Conservation (phyloP, 2,888 invertebrate genomes). For the Asteroscopus sphinx region DNA sequence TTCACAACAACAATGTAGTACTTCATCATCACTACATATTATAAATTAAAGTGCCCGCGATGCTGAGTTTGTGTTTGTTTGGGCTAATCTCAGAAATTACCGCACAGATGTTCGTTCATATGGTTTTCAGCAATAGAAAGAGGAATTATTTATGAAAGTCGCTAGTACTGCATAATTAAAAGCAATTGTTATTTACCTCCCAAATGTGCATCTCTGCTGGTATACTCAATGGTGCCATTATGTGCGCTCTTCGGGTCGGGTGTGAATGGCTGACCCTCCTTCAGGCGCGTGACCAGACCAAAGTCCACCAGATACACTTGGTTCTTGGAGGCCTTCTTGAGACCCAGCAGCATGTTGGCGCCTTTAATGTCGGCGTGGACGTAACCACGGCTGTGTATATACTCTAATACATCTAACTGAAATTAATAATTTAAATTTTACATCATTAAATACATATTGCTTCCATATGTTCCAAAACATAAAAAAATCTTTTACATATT, state of each 20-base stretch:
- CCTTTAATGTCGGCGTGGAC: slow-evolving; percentile 99
- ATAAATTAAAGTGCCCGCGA: no score
- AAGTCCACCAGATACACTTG: slow-evolving; percentile 97
- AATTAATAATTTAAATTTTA: slow-evolving; percentile 59
- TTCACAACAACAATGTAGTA: no score
- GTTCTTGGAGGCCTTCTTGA: slow-evolving; percentile 90
- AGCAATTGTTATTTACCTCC: slow-evolving; percentile 90
- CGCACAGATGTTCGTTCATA: no score
- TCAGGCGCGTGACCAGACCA: slow-evolving; percentile 95
- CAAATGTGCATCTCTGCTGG: slow-evolving; percentile 98
- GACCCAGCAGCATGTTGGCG: slow-evolving; percentile 96
- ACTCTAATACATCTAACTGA: slow-evolving; percentile 96
- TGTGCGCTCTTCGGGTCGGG: slow-evolving; percentile 97
- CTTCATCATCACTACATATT: no score
- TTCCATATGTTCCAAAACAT: not conserved
- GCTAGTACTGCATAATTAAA: no score
- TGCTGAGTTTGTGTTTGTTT: no score
- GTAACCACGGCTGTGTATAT: slow-evolving; percentile 97
- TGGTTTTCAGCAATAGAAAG: no score
- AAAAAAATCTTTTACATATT: not conserved
- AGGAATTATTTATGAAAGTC: no score
- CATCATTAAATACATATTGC: not conserved
- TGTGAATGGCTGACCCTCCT: slow-evolving; percentile 93
- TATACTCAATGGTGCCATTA: slow-evolving; percentile 99
- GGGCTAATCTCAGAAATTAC: no score